Evolutionary conservation across 2,113 vertebrate species (phyloP), one percentile per base, ranked within the genome.

Genomic region (Apteryx mantelli): DNA sequence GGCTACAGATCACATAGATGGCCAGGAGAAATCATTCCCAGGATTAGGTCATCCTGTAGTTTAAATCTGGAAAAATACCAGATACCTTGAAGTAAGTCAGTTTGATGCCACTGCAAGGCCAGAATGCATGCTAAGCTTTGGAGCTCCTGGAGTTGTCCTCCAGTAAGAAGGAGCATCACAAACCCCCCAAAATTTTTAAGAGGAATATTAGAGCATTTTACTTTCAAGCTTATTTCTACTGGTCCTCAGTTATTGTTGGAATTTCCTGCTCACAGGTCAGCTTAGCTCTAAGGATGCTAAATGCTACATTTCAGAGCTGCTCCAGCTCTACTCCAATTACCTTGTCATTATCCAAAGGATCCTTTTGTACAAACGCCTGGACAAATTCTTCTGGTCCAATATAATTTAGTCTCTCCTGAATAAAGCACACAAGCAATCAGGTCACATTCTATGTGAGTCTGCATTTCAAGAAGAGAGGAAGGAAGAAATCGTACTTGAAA

Each of bases 321-420:
- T 74, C 63, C 42, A 69, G 55, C 61, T 53, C 46, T 28, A 28
- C 48, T 73, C 20, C 56, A 69, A 42, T 98, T 98, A 99, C 99
- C 99, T 99, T 99, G 90, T 99, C 98, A 17, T 99, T 99, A 96
- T 99, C 98, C 97, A 99, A 97, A 60, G 98, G 99, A 94, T 98
- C 99, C 97, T 99, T 99, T 83, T 99, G 99, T 56, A 99, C 98
- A 90, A 99, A 99, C 0, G 99, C 99, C 88, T 99, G 99, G 83
- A 99, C 98, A 85, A 99, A 99, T 91, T 99, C 99, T 95, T 99
- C 99, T 15, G 99, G 99, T 86, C 99, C 99, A 32, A 99, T 99
- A 94, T 99, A 99, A 97, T 98, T 99, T 75, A 99, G 98, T 78
- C 99, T 98, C 96, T 99, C 99, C 99, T 99, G 96, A 66, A 88